Base-by-base conservation (phyloP, 2,888 invertebrate species). In the Xestobium rufovillosum region DNA sequence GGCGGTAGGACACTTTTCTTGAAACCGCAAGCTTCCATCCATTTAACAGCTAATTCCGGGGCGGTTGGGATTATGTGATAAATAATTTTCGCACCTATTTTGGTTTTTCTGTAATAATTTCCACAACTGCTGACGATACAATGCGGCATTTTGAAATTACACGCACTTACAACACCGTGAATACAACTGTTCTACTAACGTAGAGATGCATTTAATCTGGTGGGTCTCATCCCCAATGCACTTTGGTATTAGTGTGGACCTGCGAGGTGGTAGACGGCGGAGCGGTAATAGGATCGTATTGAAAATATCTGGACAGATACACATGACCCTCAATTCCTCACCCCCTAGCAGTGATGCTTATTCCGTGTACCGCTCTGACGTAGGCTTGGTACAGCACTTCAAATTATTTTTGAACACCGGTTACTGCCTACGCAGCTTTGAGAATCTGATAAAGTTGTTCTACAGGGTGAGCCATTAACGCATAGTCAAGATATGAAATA, bases 21-120 rank as follows among this genome's bases (percentile, higher is more conserved):
- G 36, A 42, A 53, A 13, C 71, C 66, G 53, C 71, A 71, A 30
- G 67, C 62, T 44, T 61, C 57, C 27, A 67, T 63, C 71, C 72
- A 72, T 48, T 65, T 63, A 26, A 56, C 49, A 23, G 67, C 62
- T 34, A 69, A 60, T 53, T 62, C 61, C 48, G 64, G 63, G 49
- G 66, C 63, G 38, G 66, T 61, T n/a, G 71, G 72, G 44, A 71
- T 63, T 55, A 69, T 68, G 57, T 72, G 71, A 59, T 72, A 72
- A 37, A 70, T 69, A 39, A 71, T 63, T 39, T 51, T 50, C 11
- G 44, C 38, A 17, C 45, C 52, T 15, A 65, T 65, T 25, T 69
- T 63, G 26, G 71, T 71, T 51, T 70, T 68, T 29, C 69, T 66
- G 52, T 71, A 71, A 50, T 70, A 71, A 53, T 72, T 72, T 38